Evolutionary conservation across 2,888 invertebrate genomes (phyloP), one percentile per base, ranked within the genome.

Genomic region (Ectobius pallidus): DNA sequence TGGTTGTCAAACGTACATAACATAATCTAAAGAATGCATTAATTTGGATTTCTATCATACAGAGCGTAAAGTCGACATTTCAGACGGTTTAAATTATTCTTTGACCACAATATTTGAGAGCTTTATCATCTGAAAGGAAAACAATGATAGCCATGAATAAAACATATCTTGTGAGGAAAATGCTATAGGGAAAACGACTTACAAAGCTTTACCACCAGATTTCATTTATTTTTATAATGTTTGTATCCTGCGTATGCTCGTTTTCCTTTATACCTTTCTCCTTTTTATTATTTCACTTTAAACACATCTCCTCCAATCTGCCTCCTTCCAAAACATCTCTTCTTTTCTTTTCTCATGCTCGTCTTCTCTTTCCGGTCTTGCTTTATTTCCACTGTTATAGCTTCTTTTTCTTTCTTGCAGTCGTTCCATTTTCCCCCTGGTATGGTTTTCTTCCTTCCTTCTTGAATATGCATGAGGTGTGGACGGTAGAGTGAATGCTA

Each of bases 381-480:
- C 18, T 52, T 3, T 52, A 52, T 52, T 52, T 52, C 25, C 52
- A 52, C 22, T 25, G 52, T 52, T 52, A 52, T 18, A 16, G 52
- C 25, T 52, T 52, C 52, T 20, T 52, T 52, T 52, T 25, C 52
- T 52, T 49, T 25, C 25, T 25, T 25, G 52, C 52, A 25, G 46
- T n/a, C 46, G n/a, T 46, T 20, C 7, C n/a, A 25, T 9, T 6
- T 52, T 49, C 22, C 20, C 9, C 20, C 4, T 49, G 1, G 18
- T 49, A 9, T 52, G 52, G 52, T 20, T 52, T 25, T 25, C 52
- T 20, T 49, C 49, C 20, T 49, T 20, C 52, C 52, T 52, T 52
- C 52, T 52, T 52, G 52, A 52, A 52, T 52, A 52, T 52, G 52
- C 52, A 52, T 52, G 52, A 52, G 52, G 22, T 4, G 25, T 18